phyloP scores from a whole-genome alignment of 2,888 invertebrate species.

The Nemotelus pantherinus region DNA sequence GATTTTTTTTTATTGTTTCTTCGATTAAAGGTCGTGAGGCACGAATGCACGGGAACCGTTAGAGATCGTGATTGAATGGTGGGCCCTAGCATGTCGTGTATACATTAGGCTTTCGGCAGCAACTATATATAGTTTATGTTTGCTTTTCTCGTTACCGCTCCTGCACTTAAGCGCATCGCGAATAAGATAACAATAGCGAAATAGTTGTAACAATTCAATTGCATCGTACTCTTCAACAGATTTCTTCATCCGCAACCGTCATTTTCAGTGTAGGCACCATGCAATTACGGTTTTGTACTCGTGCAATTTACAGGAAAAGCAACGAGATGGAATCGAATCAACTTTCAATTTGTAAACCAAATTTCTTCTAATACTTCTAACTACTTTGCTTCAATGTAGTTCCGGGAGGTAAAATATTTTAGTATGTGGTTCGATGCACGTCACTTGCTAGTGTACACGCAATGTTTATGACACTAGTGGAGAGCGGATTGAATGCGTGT shows the following conservation, averaged over 20 bases:
- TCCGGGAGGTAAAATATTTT: too few relatives aligned
- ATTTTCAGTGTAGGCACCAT: background rate
- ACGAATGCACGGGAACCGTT: slow-evolving; percentile 40
- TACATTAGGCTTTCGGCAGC: slow-evolving; percentile 13
- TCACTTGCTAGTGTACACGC: background rate
- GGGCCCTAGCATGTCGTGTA: background rate
- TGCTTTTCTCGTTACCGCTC: background rate
- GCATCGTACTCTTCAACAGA: slow-evolving; percentile 1
- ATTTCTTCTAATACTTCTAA: slow-evolving; percentile 10
- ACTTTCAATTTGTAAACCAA: slow-evolving; percentile 42
- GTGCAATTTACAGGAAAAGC: background rate
- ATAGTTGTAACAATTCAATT: slow-evolving; percentile 31
- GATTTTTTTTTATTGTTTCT: slow-evolving; percentile 32
- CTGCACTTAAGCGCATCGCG: slow-evolving; percentile 29
- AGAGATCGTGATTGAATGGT: slow-evolving; percentile 41
- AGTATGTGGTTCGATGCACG: too few relatives aligned
- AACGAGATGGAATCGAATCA: slow-evolving; percentile 21
- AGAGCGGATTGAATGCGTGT: too few relatives aligned
- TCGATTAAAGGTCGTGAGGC: slow-evolving; percentile 45
- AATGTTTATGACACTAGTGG: background rate
- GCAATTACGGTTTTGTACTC: slow-evolving; percentile 26
- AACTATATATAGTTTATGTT: background rate
- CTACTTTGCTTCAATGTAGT: too few relatives aligned
- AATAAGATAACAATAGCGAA: slow-evolving; percentile 43
- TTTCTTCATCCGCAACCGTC: background rate